Base-by-base conservation (phyloP, 2,888 invertebrate genomes). In the Epinotia ramella region DNA sequence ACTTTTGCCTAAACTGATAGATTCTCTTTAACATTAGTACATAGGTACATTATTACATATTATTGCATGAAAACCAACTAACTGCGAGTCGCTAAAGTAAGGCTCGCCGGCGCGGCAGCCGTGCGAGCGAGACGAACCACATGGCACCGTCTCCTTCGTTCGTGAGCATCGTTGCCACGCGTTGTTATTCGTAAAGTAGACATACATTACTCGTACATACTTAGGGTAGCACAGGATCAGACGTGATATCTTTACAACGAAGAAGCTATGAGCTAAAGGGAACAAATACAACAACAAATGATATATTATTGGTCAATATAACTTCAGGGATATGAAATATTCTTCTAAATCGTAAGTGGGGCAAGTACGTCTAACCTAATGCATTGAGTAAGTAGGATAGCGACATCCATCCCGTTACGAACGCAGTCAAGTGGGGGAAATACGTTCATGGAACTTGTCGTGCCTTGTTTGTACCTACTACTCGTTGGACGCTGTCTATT, bases 1-100 rank as follows among this genome's bases (percentile, higher is more conserved):
- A 93, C 92, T 94, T 91, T 89, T 90, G 88, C 86, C 88, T 90
- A 91, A 89, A 88, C 88, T 87, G 91, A 89, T 89, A 89, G 84
- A 88, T 86, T 80, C 82, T 84, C 84, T 69, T 84, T 83, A 88
- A 90, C 88, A 87, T 86, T 86, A 87, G 83, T 87, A 84, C 70
- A 59, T 73, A 72, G 77, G 73, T 78, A 78, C 78, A 80, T 79
- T 81, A 81, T 82, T 82, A 82, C 79, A 80, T 81, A 80, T 79
- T 83, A 83, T 81, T 82, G 82, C 83, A 77, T 82, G 69, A 75
- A 73, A 80, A 77, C 76, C 67, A 77, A 78, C 79, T 80, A 71
- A 70, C 68, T 74, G 68, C 76, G 79, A 76, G 74, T 74, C 79
- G 78, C 79, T 62, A 78, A 62, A 62, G 33, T 20, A 40, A 65